Evolutionary conservation across 2,888 invertebrate genomes (phyloP), one percentile per base, ranked within the genome.

Genomic region (Mythimna ferrago): DNA sequence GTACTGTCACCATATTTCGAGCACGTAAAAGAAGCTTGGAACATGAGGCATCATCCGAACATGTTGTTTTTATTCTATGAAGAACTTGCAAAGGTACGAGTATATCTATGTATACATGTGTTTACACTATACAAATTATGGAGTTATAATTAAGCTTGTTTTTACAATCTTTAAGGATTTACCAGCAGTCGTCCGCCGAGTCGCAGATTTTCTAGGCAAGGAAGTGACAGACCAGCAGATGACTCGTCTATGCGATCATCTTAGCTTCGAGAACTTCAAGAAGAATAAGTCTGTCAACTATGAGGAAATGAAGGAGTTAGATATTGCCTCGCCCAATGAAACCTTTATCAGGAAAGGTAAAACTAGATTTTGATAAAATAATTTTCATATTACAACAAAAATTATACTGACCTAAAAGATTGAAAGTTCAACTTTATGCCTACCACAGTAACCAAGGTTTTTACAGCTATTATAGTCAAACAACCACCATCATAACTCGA

Each of bases 51-150:
- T 74, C 94, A 97, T 81, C 91, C 97, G 2, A 98, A 98, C 91
- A 93, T 98, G 48, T 92, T 98, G 0, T 98, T 98, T 83, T 90
- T 98, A 57, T 97, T 97, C 88, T 98, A 98, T 86, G 98, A 98
- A 92, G 97, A 98, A 78, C 97, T 98, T 94, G 94, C 96, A 69
- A 94, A 95, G 90, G 97, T 97, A 93, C 26, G 26, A 26, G 26
- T 6, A 57, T 10, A 41, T 48, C 16, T 48, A 26, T 26, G 26
- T 26, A 26, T 26, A 14, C 14, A 48, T 19, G 4, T 4, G 2
- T 14, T 6, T 48, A 16, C 16, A 16, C 16, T 48, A 14, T 44
- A 3, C 44, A 44, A 44, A 44, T 16, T 48, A 48, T 48, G 16
- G 48, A 16, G 48, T 48, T 48, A 48, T 6, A 2, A 19, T 5